Evolutionary conservation across 1,140 invertebrate genomes (phyloP), one percentile per base, ranked within the genome.

Genomic region (Asobara japonica): DNA sequence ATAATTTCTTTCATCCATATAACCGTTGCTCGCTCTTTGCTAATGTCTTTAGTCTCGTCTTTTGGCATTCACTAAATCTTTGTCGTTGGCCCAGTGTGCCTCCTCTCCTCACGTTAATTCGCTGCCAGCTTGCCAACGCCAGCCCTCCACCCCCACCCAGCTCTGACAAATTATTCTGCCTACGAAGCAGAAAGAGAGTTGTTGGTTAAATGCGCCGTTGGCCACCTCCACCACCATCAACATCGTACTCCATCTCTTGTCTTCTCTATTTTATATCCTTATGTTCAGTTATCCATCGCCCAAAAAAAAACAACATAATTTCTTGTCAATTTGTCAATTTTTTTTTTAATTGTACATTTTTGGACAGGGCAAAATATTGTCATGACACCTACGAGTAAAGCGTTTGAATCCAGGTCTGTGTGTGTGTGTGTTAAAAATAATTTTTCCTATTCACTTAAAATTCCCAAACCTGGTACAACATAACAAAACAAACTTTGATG

Each of bases 91-190:
- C 64, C 61, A 60, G 25, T 27, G 29, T 27, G 6, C 38, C 41
- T 65, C 45, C 65, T 72, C 71, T 66, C 68, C 51, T 56, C 51
- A 25, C 68, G 69, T 74, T 74, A 74, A 74, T 74, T 74, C 64
- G 73, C 73, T 68, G 68, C 67, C 67, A 66, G 68, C 62, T 70
- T 70, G 67, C 68, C 67, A 62, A 66, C 72, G 72, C 60, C 71
- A 38, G 48, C 36, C 62, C 64, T 31, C 27, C 70, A 7, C 45
- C 45, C 16, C 70, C 70, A 48, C 66, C 62, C 62, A 72, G 30
- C 64, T 33, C 45, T 70, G 73, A 74, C 73, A 74, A 74, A 74
- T 74, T 74, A 74, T 74, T 74, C 69, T 70, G 65, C 65, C 73
- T 72, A 67, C 66, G 65, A 62, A 71, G 73, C 73, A 71, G 69